Percentiles rank a stretch among this genome's conserved stretches.
phyloP scores from a whole-genome alignment of 37 sponge, comb jelly and placozoan species.

The Spongia lamella region DNA sequence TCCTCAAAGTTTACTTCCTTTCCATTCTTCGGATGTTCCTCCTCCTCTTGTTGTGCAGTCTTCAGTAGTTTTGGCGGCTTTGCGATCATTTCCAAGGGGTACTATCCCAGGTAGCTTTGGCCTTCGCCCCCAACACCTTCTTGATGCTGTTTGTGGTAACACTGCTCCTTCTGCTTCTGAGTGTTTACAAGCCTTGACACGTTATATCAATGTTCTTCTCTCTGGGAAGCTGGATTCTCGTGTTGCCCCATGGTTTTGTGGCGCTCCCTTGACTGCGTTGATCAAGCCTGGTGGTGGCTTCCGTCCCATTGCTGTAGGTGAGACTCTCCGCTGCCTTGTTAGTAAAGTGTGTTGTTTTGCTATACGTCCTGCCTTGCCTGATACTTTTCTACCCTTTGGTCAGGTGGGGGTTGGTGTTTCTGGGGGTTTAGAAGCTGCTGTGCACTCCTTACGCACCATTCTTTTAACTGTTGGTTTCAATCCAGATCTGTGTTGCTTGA shows the following conservation, averaged over 20 bases:
- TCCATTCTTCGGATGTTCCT: background rate
- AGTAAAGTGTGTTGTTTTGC: slow-evolving; percentile 8
- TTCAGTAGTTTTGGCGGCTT: background rate
- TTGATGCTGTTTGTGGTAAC: slow-evolving; percentile 18
- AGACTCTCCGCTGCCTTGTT: slow-evolving; percentile 6
- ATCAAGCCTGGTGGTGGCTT: slow-evolving; percentile 8
- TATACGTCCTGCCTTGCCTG: background rate
- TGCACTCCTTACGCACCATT: background rate
- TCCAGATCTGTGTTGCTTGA: background rate
- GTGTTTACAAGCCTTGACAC: background rate
- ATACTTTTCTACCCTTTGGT: background rate
- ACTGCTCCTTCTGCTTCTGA: slow-evolving; percentile 5
- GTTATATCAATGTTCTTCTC: background rate
- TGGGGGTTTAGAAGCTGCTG: slow-evolving; percentile 4
- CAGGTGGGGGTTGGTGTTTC: slow-evolving; percentile 17
- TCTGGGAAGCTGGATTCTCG: background rate
- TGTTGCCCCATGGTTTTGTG: slow-evolving; percentile 3
- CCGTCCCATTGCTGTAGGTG: slow-evolving; percentile 24
- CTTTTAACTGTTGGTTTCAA: background rate
- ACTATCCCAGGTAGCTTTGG: slow-evolving; percentile 13
- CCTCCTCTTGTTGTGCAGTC: background rate
- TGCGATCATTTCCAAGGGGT: slow-evolving; percentile 15
- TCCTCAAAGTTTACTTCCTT: background rate
- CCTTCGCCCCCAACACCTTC: slow-evolving; percentile 8
- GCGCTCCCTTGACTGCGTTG: slow-evolving; percentile 5